Evolutionary conservation across 2,113 vertebrate species (phyloP), one percentile per base, ranked within the genome.

Genomic region (Riparia riparia): DNA sequence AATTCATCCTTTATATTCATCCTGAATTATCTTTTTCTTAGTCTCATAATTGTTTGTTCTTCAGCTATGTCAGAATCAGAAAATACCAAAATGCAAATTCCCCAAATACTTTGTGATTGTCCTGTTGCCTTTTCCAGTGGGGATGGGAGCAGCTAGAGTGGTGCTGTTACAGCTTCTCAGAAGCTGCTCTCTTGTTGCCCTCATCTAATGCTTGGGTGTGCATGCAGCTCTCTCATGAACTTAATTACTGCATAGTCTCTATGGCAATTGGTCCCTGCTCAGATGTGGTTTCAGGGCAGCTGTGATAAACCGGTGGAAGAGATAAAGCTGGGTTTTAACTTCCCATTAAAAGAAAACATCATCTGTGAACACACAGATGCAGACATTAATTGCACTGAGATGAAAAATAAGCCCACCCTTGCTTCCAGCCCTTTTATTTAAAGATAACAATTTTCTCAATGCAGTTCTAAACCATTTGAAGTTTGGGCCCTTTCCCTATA

Each of bases 271-370:
- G 85, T 82, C 68, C 63, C 81, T 31, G 66, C 78, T 93, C 95
- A 92, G 79, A 90, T 73, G 71, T 47, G 68, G 78, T 94, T 89
- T 73, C 71, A 80, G 82, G 90, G 85, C 82, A 92, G 71, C 90
- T 83, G 74, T 47, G 93, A 85, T 70, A 81, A 88, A 95, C 47
- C 56, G 13, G 61, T 11, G 49, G 68, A 89, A 68, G 70, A 89
- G 82, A 63, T 21, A 15, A 87, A 88, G 79, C 65, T 32, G 3
- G 28, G 44, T 17, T 88, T 73, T 29, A 39, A 42, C 70, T 91
- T 82, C 32, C 47, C 44, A 4, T 63, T 86, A 58, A 86, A 83
- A 66, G 82, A 63, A 72, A 1, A n/a, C 31, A 14, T 45, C 61
- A 63, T 50, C 60, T 74, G 83, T 34, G 83, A 89, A 42, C 47